Evolutionary conservation across 2,113 vertebrate genomes (phyloP), one percentile per base, ranked within the genome.

Genomic region (Alaudala cheleensis): DNA sequence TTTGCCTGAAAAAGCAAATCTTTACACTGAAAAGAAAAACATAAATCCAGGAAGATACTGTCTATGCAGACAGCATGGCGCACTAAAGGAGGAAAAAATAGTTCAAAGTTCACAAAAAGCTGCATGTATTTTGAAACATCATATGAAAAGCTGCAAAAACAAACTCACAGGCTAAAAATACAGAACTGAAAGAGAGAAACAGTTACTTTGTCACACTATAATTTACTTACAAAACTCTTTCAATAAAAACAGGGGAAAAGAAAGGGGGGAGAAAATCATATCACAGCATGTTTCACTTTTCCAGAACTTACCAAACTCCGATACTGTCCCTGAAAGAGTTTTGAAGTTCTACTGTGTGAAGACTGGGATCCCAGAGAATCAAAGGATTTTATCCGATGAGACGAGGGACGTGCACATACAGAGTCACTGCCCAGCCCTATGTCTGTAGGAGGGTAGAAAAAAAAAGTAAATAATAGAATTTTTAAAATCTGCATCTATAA

Each of bases 391-490:
- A 99, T 99, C 70, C 99, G 98, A 88, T 98, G 98, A 72, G 99
- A 99, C 12, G 99, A 99, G 61, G 99, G 98, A 47, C 99, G 99
- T 56, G 98, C 97, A 8, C 99, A 99, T 97, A 99, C 99, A 26
- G 99, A 99, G 95, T 99, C 99, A 73, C 99, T 99, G 88, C 99
- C 99, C 88, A 99, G 98, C 34, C 99, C 99, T 54, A 99, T 99
- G 97, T 99, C 99, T 99, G 97, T 3, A 93, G 70, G 60, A 88
- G 40, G 4, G 14, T 60, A 5, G 44, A 1, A 6, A 51, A 12
- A 57, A 53, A 34, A 20, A 11, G 22, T 16, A 78, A 61, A 29
- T 37, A 82, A 66, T 29, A 90, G 73, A 73, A 76, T 26, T 58
- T 85, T 61, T 71, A 73, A 87, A 44, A 76, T 28, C 20, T 57